These are phyloP conservation scores for Puntigrus tetrazona DNA, from an alignment of 2,113 vertebrate genomes.

Conservation along the genomic window DNA sequence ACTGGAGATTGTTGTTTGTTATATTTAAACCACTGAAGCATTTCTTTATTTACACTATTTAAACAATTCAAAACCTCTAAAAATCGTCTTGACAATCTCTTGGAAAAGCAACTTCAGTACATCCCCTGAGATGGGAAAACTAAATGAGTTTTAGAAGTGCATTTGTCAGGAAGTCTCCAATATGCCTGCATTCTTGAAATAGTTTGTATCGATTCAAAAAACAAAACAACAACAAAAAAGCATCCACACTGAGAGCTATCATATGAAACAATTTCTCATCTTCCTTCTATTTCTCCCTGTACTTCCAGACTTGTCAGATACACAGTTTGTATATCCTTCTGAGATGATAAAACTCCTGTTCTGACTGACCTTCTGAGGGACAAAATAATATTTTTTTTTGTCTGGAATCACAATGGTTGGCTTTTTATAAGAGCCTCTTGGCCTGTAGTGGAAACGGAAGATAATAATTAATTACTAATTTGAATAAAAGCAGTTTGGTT, in stretches of 20 bases:
- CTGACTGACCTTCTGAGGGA: slow-evolving; percentile 16
- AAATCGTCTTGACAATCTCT: not conserved
- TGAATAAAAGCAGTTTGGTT: not conserved
- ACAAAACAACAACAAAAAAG: not conserved
- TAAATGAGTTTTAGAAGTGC: not conserved
- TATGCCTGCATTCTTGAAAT: not conserved
- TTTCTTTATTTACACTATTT: not conserved
- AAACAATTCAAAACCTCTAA: not conserved
- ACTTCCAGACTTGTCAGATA: slow-evolving; percentile 11
- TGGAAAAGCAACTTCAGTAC: not conserved
- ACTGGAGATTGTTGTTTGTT: not conserved
- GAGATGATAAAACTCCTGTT: slow-evolving; percentile 38
- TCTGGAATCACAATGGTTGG: not conserved
- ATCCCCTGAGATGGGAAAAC: not conserved
- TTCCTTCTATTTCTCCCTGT: not conserved
- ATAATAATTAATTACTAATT: not conserved
- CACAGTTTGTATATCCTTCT: not conserved
- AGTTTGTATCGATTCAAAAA: not conserved
- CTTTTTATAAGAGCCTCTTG: slow-evolving; percentile 9
- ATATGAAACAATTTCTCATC: not conserved
- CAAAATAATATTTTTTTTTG: not conserved
- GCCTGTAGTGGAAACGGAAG: slow-evolving; percentile 30
- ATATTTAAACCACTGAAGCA: not conserved
- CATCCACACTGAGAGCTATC: not conserved
- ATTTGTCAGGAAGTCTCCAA: not conserved